These are phyloP conservation scores for Samia ricini DNA, from an alignment of 1,140 invertebrate genomes.

Conservation along the genomic window DNA sequence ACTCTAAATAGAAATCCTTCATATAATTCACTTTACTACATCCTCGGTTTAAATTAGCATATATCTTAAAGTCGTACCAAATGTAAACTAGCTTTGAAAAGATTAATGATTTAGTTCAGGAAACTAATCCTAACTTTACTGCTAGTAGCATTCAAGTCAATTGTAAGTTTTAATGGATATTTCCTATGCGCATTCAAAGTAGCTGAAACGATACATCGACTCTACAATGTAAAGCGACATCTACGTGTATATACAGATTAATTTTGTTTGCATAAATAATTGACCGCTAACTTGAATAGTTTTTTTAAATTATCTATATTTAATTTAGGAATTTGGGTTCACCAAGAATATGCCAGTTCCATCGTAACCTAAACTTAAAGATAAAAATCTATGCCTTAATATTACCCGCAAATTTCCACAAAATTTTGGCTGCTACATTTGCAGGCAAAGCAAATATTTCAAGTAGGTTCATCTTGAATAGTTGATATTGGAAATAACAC, in stretches of 20 bases:
- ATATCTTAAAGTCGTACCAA: background rate
- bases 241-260: background rate
- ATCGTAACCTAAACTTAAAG: too few species aligned
- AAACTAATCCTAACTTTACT: conserved; percentile 56
- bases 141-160: conserved; percentile 42
- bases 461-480: background rate
- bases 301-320: too few species aligned
- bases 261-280: background rate
- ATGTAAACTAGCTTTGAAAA: conserved; percentile 20
- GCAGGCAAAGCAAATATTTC: too few species aligned
- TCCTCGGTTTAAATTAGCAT: background rate
- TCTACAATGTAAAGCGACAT: background rate
- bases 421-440: too few species aligned
- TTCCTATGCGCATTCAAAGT: conserved; percentile 39
- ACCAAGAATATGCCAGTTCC: too few species aligned
- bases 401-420: background rate
- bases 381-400: too few species aligned
- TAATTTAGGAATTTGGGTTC: too few species aligned
- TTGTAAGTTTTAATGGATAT: conserved; percentile 57
- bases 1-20: too few species aligned
- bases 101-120: conserved; percentile 57
- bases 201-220: conserved; percentile 10
- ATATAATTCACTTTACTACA: too few species aligned
- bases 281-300: background rate
- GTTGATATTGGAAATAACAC: background rate